A percentile compares a stretch with the other conserved stretches of the same genome.
phyloP scores from a whole-genome alignment of 2,113 vertebrate species.

The Gymnorhina tibicen region DNA sequence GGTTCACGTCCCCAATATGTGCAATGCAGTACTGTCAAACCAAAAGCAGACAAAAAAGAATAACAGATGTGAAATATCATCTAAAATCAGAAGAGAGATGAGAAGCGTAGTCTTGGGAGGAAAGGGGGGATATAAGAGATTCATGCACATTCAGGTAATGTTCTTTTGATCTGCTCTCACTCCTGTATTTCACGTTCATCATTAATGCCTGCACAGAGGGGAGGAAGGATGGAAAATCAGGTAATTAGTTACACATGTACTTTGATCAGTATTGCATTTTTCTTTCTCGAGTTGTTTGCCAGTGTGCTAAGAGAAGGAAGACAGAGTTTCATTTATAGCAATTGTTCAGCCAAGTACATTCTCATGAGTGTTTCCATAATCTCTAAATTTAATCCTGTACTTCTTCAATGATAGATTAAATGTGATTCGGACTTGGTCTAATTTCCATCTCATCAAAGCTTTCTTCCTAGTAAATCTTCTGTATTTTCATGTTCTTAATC shows the following conservation, averaged over 20 bases:
- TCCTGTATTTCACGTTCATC: not conserved
- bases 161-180: constrained; percentile 44
- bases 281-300: constrained; percentile 22
- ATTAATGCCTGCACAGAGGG: not conserved
- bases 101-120: not conserved
- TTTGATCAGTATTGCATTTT: constrained; percentile 46
- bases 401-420: not conserved
- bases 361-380: not conserved
- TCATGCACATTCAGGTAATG: not conserved
- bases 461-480: not conserved
- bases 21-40: not conserved
- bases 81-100: not conserved
- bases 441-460: not conserved
- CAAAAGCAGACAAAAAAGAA: not conserved
- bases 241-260: constrained; percentile 45
- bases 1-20: not conserved
- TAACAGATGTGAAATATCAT: not conserved
- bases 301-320: not conserved
- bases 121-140: not conserved
- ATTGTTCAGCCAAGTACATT: not conserved
- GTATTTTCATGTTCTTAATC: not conserved
- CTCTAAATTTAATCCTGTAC: not conserved
- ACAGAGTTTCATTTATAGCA: not conserved
- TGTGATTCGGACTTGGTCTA: not conserved
- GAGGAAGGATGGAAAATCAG: not conserved